phyloP scores from a whole-genome alignment of 1,140 invertebrate genomes.

The Drosophila repleta region DNA sequence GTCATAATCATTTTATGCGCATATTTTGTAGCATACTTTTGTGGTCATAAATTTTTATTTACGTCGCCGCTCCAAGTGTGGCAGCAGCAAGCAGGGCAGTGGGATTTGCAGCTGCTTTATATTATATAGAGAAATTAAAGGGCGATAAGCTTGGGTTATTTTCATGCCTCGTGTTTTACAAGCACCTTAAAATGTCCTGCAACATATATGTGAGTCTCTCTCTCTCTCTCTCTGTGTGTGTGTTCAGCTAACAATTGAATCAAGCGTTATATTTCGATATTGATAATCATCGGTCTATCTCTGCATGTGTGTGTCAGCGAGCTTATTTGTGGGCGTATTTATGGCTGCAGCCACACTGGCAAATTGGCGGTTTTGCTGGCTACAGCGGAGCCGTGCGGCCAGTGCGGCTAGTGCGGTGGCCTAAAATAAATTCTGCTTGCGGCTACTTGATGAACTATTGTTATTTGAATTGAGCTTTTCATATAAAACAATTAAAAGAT shows the following conservation, averaged over 20 bases:
- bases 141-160: constrained; percentile 71
- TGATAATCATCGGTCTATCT: constrained; percentile 24
- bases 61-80: constrained; percentile 59
- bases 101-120: neutral
- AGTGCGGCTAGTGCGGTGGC: constrained; percentile 49
- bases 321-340: constrained; percentile 21
- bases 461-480: constrained; percentile 34
- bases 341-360: constrained; percentile 40
- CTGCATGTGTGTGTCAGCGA: neutral
- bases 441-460: constrained; percentile 67
- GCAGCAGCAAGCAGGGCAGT: neutral
- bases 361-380: constrained; percentile 80
- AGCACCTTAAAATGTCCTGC: constrained; percentile 44
- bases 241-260: constrained; percentile 21
- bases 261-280: constrained; percentile 17
- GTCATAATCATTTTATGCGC: constrained; percentile 80
- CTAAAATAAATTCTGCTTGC: constrained; percentile 68
- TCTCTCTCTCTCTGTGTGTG: neutral
- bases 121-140: constrained; percentile 63
- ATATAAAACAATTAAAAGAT: constrained; percentile 64
- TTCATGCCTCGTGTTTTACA: constrained; percentile 52
- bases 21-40: constrained; percentile 76
- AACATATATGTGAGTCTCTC: neutral
- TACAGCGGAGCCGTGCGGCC: constrained; percentile 65
- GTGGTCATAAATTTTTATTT: constrained; percentile 78